phyloP scores from a whole-genome alignment of 2,113 vertebrate species.

The Ailurus styani region DNA sequence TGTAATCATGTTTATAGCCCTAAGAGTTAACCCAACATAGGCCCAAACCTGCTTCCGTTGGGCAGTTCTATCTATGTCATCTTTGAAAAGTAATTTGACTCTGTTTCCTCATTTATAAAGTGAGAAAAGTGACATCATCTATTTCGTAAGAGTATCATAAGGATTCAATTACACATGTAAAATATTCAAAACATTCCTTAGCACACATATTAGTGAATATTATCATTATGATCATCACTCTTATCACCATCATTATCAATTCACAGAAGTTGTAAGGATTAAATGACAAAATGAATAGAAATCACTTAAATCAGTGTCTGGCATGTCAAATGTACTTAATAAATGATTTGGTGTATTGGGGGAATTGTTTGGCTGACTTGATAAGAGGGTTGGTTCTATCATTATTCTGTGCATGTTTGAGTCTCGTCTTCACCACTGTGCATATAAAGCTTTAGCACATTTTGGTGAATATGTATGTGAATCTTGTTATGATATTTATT shows the following conservation, averaged over 20 bases:
- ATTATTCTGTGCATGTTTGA: background rate
- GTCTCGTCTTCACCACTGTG: background rate
- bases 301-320: background rate
- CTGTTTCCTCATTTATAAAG: background rate
- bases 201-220: background rate
- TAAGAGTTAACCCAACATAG: background rate
- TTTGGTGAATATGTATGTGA: background rate
- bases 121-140: background rate
- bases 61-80: background rate
- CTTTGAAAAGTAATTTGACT: background rate
- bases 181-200: background rate
- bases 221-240: background rate
- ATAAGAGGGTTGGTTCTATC: background rate
- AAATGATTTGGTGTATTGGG: background rate
- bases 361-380: background rate
- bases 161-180: background rate
- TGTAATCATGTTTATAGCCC: background rate
- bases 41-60: background rate
- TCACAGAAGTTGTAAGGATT: background rate
- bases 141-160: background rate
- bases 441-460: background rate
- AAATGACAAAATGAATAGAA: background rate
- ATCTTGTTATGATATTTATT: background rate
- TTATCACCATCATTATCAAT: no score
- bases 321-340: background rate